Evolutionary conservation across 2,113 vertebrate genomes (phyloP).

Genomic region (Hippocampus zosterae): DNA sequence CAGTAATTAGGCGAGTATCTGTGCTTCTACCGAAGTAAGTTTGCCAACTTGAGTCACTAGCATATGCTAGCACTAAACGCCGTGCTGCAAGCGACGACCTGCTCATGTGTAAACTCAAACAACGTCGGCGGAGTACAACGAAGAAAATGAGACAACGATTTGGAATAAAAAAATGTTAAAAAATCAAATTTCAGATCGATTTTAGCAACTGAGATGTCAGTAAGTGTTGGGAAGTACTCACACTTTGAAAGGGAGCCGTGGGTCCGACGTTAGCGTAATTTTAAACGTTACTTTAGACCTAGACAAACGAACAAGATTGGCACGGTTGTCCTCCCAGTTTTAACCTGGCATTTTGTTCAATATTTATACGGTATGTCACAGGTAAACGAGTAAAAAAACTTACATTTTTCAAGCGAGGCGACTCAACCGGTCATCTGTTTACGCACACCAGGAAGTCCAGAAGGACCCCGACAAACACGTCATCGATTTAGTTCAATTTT

Average conservation of each 20-base stretch:
- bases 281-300: slow-evolving; percentile 82
- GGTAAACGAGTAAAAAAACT: slow-evolving; percentile 29
- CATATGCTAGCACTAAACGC: not conserved
- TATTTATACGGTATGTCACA: not conserved
- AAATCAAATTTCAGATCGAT: no score
- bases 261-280: slow-evolving; percentile 79
- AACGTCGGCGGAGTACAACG: not conserved
- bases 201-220: slow-evolving; percentile 50
- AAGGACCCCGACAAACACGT: slow-evolving; percentile 71
- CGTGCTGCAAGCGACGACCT: not conserved
- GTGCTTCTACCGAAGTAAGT: not conserved
- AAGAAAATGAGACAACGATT: no score
- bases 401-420: slow-evolving; percentile 55
- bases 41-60: not conserved
- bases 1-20: no score
- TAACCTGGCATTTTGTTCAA: rapidly evolving
- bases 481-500: slow-evolving; percentile 34
- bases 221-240: slow-evolving; percentile 44
- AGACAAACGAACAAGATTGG: slow-evolving; percentile 1
- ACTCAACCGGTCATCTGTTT: slow-evolving; percentile 38
- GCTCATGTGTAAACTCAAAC: not conserved
- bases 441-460: slow-evolving; percentile 61
- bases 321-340: not conserved
- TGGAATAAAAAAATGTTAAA: not conserved
- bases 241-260: slow-evolving; percentile 79